A percentile compares a stretch with the other conserved stretches of the same genome.
These are phyloP conservation scores for Chrysocyon brachyurus DNA, from an alignment of 2,797 vertebrate species.

Conservation along the genomic window DNA sequence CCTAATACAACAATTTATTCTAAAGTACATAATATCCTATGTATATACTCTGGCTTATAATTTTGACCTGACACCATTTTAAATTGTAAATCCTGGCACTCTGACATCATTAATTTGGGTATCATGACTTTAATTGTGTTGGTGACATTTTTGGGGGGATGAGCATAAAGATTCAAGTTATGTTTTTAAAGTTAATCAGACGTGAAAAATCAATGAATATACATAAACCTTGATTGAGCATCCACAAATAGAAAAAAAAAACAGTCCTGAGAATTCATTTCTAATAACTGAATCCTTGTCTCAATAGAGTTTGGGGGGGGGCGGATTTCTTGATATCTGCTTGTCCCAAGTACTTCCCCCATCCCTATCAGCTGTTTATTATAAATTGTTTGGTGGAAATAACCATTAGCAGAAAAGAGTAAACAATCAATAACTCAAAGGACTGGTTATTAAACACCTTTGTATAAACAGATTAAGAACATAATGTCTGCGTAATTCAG, in stretches of 20 bases:
- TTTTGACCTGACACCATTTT: slow-evolving; percentile 48
- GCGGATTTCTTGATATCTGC: slow-evolving; percentile 37
- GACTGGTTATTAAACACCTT: slow-evolving; percentile 70
- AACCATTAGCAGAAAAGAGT: slow-evolving; percentile 67
- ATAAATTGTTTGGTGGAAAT: slow-evolving; percentile 41
- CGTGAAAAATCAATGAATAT: slow-evolving; percentile 77
- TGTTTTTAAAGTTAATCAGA: slow-evolving; percentile 75
- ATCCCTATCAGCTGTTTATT: neutral
- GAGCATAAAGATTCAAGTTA: slow-evolving; percentile 61
- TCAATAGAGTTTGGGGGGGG: neutral
- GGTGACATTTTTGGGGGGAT: neutral
- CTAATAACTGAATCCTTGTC: slow-evolving; percentile 44
- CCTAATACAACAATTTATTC: slow-evolving; percentile 13
- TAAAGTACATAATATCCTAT: neutral
- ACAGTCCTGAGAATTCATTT: slow-evolving; percentile 44
- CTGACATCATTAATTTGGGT: slow-evolving; percentile 58
- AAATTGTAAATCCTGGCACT: slow-evolving; percentile 55
- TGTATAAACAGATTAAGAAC: slow-evolving; percentile 60
- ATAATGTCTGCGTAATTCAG: neutral
- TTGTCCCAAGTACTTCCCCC: neutral
- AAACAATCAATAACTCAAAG: slow-evolving; percentile 71
- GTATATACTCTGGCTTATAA: neutral
- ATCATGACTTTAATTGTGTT: slow-evolving; percentile 64
- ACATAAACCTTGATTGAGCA: slow-evolving; percentile 79
- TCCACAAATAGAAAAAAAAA: slow-evolving; percentile 58